These are phyloP conservation scores for Scaptomyza parva DNA, from an alignment of 2,888 invertebrate species.

Conservation along the genomic window DNA sequence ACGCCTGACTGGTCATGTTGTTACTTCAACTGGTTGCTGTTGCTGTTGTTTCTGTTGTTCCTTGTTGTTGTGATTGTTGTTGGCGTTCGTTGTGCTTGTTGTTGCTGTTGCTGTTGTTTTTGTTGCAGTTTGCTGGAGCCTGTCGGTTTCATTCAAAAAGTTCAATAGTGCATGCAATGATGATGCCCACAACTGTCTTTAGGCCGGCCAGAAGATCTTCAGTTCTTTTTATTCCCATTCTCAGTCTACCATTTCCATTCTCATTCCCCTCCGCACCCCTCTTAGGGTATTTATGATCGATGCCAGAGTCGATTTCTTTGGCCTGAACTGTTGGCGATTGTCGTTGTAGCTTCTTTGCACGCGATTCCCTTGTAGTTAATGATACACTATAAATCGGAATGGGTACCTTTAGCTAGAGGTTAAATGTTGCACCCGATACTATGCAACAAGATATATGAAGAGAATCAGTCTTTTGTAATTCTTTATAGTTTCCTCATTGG, in stretches of 20 bases:
- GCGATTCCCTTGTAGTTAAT: conserved; percentile 46
- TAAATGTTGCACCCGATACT: background rate
- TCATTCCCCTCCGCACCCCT: conserved; percentile 17
- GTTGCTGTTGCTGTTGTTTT: conserved; percentile 37
- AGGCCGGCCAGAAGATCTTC: conserved; percentile 24
- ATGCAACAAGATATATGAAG: background rate
- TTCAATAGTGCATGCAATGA: conserved; percentile 78
- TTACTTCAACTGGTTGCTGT: conserved; percentile 44
- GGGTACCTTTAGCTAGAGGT: background rate
- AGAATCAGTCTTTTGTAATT: background rate
- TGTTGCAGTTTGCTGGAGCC: conserved; percentile 51
- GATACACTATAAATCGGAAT: conserved; percentile 25
- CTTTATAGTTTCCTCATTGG: background rate
- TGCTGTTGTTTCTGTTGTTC: conserved; percentile 17
- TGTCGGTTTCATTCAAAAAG: conserved; percentile 80
- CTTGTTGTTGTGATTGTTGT: conserved; percentile 20
- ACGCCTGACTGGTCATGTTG: conserved; percentile 58
- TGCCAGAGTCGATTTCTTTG: conserved; percentile 74
- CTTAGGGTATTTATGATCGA: conserved; percentile 70
- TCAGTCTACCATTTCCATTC: conserved; percentile 19
- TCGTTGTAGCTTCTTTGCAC: conserved; percentile 59
- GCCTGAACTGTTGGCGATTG: conserved; percentile 61
- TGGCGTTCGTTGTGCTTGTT: conserved; percentile 33
- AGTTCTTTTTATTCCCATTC: conserved; percentile 49
- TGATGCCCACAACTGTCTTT: conserved; percentile 46